Evolutionary conservation across 2,113 vertebrate species (phyloP).

Genomic region (Callocephalon fimbriatum): DNA sequence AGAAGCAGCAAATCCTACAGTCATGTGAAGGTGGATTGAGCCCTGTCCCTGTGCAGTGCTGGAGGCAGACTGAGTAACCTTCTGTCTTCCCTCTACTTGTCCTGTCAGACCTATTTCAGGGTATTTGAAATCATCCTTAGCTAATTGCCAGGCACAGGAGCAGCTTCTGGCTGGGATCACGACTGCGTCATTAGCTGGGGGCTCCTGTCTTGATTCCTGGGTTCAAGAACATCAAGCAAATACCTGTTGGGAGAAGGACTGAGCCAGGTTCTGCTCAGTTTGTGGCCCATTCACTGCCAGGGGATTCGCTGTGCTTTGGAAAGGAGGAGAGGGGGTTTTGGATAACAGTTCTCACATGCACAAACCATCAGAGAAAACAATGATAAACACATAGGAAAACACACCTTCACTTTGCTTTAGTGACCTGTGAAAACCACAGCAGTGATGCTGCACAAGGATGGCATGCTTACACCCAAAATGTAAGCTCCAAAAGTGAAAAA

Average conservation of each 20-base stretch:
- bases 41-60: background rate
- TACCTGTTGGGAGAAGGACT: background rate
- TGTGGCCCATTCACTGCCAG: background rate
- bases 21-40: background rate
- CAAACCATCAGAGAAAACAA: background rate
- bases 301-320: background rate
- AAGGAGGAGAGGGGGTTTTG: background rate
- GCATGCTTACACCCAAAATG: background rate
- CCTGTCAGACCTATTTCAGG: background rate
- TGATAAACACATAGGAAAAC: background rate
- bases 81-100: background rate
- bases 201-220: background rate
- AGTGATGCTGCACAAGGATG: background rate
- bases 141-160: background rate
- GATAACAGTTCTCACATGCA: background rate
- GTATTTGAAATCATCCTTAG: background rate
- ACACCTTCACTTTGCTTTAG: background rate
- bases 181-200: background rate
- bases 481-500: background rate
- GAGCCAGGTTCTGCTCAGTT: background rate
- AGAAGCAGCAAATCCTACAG: background rate
- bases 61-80: background rate
- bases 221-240: background rate
- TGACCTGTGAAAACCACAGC: background rate
- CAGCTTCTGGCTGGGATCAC: background rate